Base-by-base conservation (phyloP, 1,140 invertebrate species). In the Ceratosolen solmsi region DNA sequence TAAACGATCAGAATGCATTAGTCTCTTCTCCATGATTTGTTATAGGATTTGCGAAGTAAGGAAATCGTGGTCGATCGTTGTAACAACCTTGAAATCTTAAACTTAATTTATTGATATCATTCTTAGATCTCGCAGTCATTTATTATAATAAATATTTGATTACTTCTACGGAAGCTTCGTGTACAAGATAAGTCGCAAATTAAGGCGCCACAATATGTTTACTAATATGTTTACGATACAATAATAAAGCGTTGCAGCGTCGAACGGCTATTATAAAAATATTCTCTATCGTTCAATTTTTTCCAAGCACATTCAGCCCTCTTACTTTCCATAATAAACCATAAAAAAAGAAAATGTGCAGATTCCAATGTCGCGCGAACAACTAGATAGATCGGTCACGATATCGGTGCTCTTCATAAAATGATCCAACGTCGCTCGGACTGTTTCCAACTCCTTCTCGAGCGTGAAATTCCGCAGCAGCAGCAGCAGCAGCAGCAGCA, bases 81-180 rank as follows among this genome's bases (percentile, higher is more conserved):
- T 20, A 71, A 56, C 70, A 78, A 60, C 15, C 27, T 77, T 77
- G 41, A 30, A 58, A 58, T 58, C 56, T 46, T 51, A 68, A n/a
- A 17, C 46, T 70, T 81, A 75, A 75, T 75, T 81, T 81, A 75
- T 75, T 74, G 20, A 27, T 81, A 75, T 81, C 71, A 81, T 68
- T 81, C 79, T 74, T 81, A 81, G 65, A 38, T 81, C 79, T 81
- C 79, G 72, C 72, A 81, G 79, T 81, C 79, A 25, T 51, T 27
- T 46, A 80, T 65, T 68, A 54, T 54, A 54, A 75, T 75, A 63
- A 73, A 75, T 80, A 68, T 68, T 68, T 49, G 30, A 36, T 68
- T 46, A 81, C 58, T 71, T 79, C 36, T 70, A 38, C 58, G 25
- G 38, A 33, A 30, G n/a, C 9, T 56, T 71, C 51, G 60, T 71